Conservation (phyloP, 2,888 invertebrate species). For the Aphodius granarius region DNA sequence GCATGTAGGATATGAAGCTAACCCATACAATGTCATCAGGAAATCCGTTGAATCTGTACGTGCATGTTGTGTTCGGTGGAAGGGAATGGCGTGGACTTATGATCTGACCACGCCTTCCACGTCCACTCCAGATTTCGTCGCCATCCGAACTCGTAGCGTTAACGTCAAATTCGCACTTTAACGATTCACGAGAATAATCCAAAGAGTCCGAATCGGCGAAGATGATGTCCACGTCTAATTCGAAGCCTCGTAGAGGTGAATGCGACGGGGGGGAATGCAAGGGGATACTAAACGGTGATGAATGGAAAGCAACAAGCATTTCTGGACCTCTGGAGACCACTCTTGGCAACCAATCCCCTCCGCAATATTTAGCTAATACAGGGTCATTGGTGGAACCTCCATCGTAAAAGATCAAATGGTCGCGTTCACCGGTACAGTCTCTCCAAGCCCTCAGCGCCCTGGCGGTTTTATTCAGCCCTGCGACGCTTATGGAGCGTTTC, state of each 20-base stretch:
- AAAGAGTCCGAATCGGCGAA: constrained; percentile 86
- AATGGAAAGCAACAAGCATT: constrained; percentile 87
- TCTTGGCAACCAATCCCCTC: constrained; percentile 82
- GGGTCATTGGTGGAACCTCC: constrained; percentile 82
- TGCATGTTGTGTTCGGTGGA: constrained; percentile 84
- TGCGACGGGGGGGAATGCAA: constrained; percentile 65
- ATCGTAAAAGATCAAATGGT: constrained; percentile 85
- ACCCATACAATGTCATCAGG: constrained; percentile 83
- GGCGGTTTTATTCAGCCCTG: constrained; percentile 69
- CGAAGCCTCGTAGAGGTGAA: constrained; percentile 77
- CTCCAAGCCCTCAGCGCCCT: constrained; percentile 78
- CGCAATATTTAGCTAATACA: constrained; percentile 84
- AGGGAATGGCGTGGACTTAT: constrained; percentile 82
- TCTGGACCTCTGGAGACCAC: constrained; percentile 77
- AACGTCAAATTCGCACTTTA: constrained; percentile 72
- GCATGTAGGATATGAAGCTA: constrained; percentile 83
- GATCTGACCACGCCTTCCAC: constrained; percentile 71
- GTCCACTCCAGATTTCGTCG: constrained; percentile 59
- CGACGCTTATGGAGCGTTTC: constrained; percentile 67
- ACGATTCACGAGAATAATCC: constrained; percentile 70
- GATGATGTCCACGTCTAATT: constrained; percentile 84
- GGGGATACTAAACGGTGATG: constrained; percentile 81
- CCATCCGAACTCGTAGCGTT: constrained; percentile 71
- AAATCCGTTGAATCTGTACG: constrained; percentile 80
- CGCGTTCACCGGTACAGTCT: constrained; percentile 80